Evolutionary conservation across 1,140 invertebrate genomes (phyloP).

Genomic region (Drosophila saltans): DNA sequence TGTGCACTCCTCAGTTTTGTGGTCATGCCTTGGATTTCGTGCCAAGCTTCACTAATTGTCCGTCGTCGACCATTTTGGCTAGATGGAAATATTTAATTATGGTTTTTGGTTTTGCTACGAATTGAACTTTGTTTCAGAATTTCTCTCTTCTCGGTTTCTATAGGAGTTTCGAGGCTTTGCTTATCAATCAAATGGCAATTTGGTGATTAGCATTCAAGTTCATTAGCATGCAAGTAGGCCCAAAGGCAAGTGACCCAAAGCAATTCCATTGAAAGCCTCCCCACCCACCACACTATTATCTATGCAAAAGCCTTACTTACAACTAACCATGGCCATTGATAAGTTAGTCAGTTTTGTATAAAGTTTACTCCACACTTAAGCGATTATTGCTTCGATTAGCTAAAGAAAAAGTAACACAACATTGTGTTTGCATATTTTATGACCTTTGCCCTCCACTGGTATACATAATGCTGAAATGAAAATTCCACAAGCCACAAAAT

Average conservation of each 20-base stretch:
- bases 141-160: slow-evolving; percentile 23
- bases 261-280: slow-evolving; percentile 37
- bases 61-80: slow-evolving; percentile 37
- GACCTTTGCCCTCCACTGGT: slow-evolving; percentile 30
- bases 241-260: slow-evolving; percentile 26
- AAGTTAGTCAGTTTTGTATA: slow-evolving; percentile 7
- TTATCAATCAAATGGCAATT: slow-evolving; percentile 57
- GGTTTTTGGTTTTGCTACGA: slow-evolving; percentile 36
- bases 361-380: background rate
- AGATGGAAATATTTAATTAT: slow-evolving; percentile 74
- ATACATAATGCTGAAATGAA: slow-evolving; percentile 25
- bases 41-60: slow-evolving; percentile 70
- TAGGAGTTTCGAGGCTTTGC: slow-evolving; percentile 9
- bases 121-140: background rate
- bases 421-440: slow-evolving; percentile 65
- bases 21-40: slow-evolving; percentile 35
- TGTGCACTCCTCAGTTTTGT: slow-evolving; percentile 10
- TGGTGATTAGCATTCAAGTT: slow-evolving; percentile 47
- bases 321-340: slow-evolving; percentile 15
- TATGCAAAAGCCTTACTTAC: slow-evolving; percentile 4
- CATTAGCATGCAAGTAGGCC: slow-evolving; percentile 1
- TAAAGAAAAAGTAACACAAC: slow-evolving; percentile 55
- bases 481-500: slow-evolving; percentile 33
- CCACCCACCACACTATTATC: slow-evolving; percentile 10
- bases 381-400: slow-evolving; percentile 64